Evolutionary conservation across 2,888 invertebrate species (phyloP).

Genomic region (Agriopis leucophaearia): DNA sequence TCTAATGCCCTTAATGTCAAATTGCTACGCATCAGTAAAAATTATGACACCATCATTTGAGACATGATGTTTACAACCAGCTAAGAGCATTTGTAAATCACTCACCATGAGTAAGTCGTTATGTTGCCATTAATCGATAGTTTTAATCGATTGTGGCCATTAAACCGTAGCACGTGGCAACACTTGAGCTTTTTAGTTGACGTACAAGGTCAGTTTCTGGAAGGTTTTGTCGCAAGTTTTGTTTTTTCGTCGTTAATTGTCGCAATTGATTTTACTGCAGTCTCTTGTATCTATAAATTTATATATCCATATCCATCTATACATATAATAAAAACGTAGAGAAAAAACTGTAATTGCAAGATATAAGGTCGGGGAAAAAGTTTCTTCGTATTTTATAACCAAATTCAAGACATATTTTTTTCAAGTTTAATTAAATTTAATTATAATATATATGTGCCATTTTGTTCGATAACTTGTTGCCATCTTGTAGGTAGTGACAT

Average conservation of each 20-base stretch:
- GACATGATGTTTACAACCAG: conserved; percentile 54
- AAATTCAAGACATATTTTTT: too few relatives aligned
- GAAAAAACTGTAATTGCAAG: too few relatives aligned
- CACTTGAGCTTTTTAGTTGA: conserved; percentile 47
- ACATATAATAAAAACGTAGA: too few relatives aligned
- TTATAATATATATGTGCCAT: too few relatives aligned
- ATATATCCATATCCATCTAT: too few relatives aligned
- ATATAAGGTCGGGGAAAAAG: too few relatives aligned
- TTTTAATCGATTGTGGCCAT: conserved; percentile 48
- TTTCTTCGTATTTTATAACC: too few relatives aligned
- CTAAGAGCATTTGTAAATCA: conserved; percentile 39
- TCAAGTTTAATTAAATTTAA: too few relatives aligned
- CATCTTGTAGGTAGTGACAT: too few relatives aligned
- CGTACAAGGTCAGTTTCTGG: conserved; percentile 33
- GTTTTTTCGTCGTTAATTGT: neutral
- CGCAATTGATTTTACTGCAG: too few relatives aligned
- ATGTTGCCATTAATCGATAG: conserved; percentile 50
- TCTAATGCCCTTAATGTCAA: conserved; percentile 8
- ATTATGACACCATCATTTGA: conserved; percentile 55
- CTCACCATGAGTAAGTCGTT: conserved; percentile 47
- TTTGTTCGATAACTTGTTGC: too few relatives aligned
- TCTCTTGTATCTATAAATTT: too few relatives aligned
- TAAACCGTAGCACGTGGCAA: conserved; percentile 59
- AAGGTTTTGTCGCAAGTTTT: neutral
- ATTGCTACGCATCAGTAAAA: conserved; percentile 46